A percentile compares a stretch with the other conserved stretches of the same genome.
These are phyloP conservation scores for Brenthis daphne DNA, from an alignment of 2,888 invertebrate species.

Conservation along the genomic window DNA sequence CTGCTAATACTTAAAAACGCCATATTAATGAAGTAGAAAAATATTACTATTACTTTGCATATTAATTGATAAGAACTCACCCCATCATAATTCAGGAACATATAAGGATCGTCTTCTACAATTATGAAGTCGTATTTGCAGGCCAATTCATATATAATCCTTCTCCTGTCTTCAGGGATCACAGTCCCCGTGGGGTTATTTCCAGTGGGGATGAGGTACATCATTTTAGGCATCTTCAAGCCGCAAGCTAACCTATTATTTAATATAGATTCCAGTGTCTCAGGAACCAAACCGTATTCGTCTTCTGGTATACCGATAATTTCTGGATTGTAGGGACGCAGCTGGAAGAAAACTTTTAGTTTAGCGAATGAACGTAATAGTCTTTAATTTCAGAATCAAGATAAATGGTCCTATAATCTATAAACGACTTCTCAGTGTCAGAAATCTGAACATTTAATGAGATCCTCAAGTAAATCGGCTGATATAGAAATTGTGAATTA, in stretches of 20 bases:
- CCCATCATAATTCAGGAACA: conserved; percentile 87
- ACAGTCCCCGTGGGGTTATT: conserved; percentile 89
- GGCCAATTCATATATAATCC: conserved; percentile 87
- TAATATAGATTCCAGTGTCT: conserved; percentile 80
- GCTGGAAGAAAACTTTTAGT: conserved; percentile 69
- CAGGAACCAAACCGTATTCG: conserved; percentile 85
- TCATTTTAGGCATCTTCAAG: conserved; percentile 85
- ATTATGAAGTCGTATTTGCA: conserved; percentile 89
- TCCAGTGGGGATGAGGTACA: conserved; percentile 90
- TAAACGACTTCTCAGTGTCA: too few species aligned
- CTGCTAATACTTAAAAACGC: too few species aligned
- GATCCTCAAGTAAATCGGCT: too few species aligned
- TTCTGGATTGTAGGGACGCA: conserved; percentile 85
- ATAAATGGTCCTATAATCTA: too few species aligned
- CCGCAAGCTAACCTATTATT: conserved; percentile 66
- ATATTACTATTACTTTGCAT: too few species aligned
- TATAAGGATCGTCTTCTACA: conserved; percentile 92
- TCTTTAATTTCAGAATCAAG: too few species aligned
- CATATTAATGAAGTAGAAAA: too few species aligned
- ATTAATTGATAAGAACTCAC: conserved; percentile 56
- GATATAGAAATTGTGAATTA: too few species aligned
- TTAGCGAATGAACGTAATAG: background rate
- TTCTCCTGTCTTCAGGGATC: conserved; percentile 84
- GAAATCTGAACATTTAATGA: too few species aligned
- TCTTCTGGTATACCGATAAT: conserved; percentile 87